Percentiles rank a stretch among this genome's conserved stretches.
Evolutionary conservation across 2,113 vertebrate genomes (phyloP).

Genomic region (Perca schrenkii): DNA sequence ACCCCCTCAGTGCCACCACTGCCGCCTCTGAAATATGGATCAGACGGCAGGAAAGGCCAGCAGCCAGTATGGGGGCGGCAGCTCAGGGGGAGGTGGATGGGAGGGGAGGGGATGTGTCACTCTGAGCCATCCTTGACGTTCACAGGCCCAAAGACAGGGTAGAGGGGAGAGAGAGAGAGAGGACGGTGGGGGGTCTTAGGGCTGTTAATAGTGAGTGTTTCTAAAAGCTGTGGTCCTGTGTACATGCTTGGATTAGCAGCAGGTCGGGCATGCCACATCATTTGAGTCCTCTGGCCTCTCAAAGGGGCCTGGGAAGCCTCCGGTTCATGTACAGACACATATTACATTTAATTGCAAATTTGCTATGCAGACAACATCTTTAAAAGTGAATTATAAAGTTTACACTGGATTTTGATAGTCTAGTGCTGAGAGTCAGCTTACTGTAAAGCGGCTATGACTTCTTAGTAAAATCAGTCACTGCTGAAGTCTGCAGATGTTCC

Average conservation of each 20-base stretch:
- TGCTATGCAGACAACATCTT: not conserved
- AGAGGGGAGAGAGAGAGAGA: not conserved
- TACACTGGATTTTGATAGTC: not conserved
- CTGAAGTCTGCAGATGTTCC: not conserved
- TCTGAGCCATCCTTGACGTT: slow-evolving; percentile 71
- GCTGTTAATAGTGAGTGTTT: slow-evolving; percentile 58
- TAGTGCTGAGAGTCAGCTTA: not conserved
- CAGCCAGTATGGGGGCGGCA: slow-evolving; percentile 78
- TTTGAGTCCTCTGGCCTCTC: slow-evolving; percentile 17
- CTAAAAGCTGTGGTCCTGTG: slow-evolving; percentile 44
- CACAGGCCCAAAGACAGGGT: slow-evolving; percentile 61
- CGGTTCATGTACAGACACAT: not conserved
- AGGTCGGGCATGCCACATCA: slow-evolving; percentile 22
- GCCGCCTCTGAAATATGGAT: slow-evolving; percentile 84
- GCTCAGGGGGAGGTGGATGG: slow-evolving; percentile 57
- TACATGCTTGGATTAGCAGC: slow-evolving; percentile 36
- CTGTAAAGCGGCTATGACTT: not conserved
- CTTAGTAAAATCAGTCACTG: not conserved
- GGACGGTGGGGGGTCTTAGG: slow-evolving; percentile 58
- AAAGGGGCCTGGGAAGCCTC: not conserved
- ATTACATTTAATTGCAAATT: slow-evolving; percentile 3
- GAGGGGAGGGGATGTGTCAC: slow-evolving; percentile 53
- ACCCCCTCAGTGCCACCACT: slow-evolving; percentile 76
- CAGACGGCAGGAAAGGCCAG: slow-evolving; percentile 82
- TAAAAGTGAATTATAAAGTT: not conserved